Conservation (phyloP, 1,140 invertebrate species). For the Daktulosphaira vitifoliae region DNA sequence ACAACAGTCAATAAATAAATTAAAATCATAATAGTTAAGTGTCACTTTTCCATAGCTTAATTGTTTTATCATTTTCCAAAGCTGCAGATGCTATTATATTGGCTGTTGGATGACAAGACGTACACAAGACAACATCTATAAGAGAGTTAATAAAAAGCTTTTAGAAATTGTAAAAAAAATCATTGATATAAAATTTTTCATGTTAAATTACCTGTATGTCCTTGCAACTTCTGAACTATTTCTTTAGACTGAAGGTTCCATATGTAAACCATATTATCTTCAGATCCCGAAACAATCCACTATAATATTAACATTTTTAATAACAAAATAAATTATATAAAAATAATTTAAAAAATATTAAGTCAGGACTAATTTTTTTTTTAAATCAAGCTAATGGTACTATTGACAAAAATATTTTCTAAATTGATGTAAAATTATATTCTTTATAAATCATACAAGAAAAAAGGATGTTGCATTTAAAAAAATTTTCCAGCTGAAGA, state of each 20-base stretch:
- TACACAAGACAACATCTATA: constrained; percentile 92
- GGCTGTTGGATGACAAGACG: constrained; percentile 95
- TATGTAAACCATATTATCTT: constrained; percentile 98
- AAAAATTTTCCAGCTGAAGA: too few species aligned
- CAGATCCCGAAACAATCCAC: constrained; percentile 99
- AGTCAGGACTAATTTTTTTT: neutral
- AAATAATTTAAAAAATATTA: constrained; percentile 3
- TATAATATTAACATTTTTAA: constrained; percentile 45
- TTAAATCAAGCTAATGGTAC: neutral
- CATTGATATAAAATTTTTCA: neutral
- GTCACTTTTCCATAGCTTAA: constrained; percentile 98
- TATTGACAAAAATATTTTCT: too few species aligned
- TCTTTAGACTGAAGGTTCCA: constrained; percentile 99
- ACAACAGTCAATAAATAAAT: too few species aligned
- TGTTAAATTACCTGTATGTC: constrained; percentile 43
- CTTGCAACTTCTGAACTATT: constrained; percentile 94
- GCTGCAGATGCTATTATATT: constrained; percentile 99
- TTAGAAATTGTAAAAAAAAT: neutral
- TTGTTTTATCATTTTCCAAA: constrained; percentile 97
- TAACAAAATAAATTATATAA: constrained; percentile 26
- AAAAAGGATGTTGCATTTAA: neutral
- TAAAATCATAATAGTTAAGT: too few species aligned
- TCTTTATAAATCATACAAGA: too few species aligned
- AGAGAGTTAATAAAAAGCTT: neutral
- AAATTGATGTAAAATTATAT: too few species aligned